phyloP scores from a whole-genome alignment of 2,888 invertebrate species.

The Acleris literana region DNA sequence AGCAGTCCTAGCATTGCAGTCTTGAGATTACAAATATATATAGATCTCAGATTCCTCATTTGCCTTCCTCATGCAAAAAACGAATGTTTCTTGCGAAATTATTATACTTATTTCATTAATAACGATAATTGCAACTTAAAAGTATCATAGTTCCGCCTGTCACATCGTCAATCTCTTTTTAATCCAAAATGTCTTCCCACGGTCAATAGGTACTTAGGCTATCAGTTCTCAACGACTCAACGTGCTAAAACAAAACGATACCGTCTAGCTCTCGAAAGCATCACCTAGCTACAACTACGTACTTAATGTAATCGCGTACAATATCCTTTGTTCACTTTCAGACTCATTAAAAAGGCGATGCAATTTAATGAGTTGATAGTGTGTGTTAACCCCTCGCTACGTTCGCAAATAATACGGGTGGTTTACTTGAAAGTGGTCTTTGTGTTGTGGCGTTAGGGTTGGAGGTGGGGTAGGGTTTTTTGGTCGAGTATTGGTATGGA shows the following conservation, averaged over 20 bases:
- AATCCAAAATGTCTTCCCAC: background rate
- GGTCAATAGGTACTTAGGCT: background rate
- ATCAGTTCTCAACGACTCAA: constrained; percentile 2
- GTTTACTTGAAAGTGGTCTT: constrained; percentile 49
- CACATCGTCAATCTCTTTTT: too few species aligned
- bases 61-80: too few species aligned
- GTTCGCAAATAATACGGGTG: constrained; percentile 71
- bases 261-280: constrained; percentile 54
- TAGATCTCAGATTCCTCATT: too few species aligned
- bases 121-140: too few species aligned
- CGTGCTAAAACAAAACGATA: constrained; percentile 14
- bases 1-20: too few species aligned
- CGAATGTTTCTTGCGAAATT: too few species aligned
- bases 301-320: constrained; percentile 82
- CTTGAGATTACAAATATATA: too few species aligned
- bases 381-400: constrained; percentile 82
- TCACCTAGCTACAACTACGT: constrained; percentile 75
- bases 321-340: constrained; percentile 84
- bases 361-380: constrained; percentile 84
- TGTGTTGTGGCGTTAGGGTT: constrained; percentile 50
- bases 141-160: too few species aligned
- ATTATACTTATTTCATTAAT: too few species aligned
- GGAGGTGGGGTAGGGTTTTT: constrained; percentile 49
- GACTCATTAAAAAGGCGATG: constrained; percentile 84
- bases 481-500: constrained; percentile 74